These are phyloP conservation scores for Latrodectus geometricus DNA, from an alignment of 1,140 invertebrate species.

Conservation along the genomic window DNA sequence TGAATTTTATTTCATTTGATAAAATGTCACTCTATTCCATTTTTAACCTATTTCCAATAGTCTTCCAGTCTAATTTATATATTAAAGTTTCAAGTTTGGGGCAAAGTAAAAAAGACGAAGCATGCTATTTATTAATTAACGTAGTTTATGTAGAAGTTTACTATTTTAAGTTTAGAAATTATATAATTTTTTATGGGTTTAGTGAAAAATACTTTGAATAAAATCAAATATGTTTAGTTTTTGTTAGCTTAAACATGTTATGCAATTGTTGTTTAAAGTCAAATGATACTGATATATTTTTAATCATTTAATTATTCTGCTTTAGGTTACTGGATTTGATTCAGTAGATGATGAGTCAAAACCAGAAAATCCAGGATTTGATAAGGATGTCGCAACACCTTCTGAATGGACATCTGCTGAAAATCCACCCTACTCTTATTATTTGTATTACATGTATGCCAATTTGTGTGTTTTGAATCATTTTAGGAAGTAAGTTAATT, in stretches of 20 bases:
- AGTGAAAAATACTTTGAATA: too few relatives aligned
- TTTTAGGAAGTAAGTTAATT: constrained; percentile 81
- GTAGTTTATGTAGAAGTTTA: too few relatives aligned
- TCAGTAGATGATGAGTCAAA: constrained; percentile 99
- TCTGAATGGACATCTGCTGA: constrained; percentile 88
- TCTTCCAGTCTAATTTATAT: too few relatives aligned
- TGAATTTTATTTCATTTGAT: too few relatives aligned
- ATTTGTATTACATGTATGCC: constrained; percentile 98
- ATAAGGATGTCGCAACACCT: constrained; percentile 82
- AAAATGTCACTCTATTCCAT: too few relatives aligned
- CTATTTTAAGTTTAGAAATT: too few relatives aligned
- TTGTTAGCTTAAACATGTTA: not conserved
- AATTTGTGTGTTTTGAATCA: constrained; percentile 96
- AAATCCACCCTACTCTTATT: constrained; percentile 99
- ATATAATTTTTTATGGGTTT: too few relatives aligned
- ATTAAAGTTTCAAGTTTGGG: too few relatives aligned
- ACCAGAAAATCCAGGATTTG: constrained; percentile 94
- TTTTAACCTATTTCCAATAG: too few relatives aligned
- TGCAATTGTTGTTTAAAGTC: not conserved
- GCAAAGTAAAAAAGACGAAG: too few relatives aligned
- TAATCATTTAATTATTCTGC: constrained; percentile 59
- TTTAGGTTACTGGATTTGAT: constrained; percentile 94
- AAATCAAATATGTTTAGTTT: not conserved
- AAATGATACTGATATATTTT: not conserved
- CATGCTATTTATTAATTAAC: too few relatives aligned